Conservation (phyloP, 2,888 invertebrate species). For the Lithodes maja region DNA sequence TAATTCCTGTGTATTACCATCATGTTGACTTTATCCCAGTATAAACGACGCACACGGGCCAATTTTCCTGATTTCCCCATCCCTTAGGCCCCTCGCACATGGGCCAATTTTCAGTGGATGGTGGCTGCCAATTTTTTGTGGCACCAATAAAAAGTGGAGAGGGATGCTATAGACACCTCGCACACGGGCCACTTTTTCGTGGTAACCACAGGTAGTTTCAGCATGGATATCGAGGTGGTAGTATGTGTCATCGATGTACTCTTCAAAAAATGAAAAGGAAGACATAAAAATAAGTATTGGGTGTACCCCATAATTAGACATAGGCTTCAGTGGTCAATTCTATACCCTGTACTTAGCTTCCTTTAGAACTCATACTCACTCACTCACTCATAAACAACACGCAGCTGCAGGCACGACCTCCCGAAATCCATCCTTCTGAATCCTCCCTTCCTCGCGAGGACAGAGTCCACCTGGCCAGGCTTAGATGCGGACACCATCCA, state of each 20-base stretch:
- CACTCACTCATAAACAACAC: too few relatives aligned
- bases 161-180: conserved; percentile 1
- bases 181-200: conserved; percentile 21
- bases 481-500: too few relatives aligned
- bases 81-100: too few relatives aligned
- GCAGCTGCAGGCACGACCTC: too few relatives aligned
- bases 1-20: too few relatives aligned
- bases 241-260: conserved; percentile 7
- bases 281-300: not conserved
- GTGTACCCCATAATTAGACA: not conserved
- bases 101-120: not conserved
- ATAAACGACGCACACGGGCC: too few relatives aligned
- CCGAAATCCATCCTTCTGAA: too few relatives aligned
- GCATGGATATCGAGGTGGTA: not conserved
- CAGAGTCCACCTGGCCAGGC: too few relatives aligned
- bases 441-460: too few relatives aligned
- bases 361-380: too few relatives aligned
- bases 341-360: not conserved
- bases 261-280: not conserved
- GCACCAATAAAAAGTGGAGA: not conserved
- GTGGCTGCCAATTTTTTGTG: not conserved
- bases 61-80: too few relatives aligned
- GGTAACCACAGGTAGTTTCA: conserved; percentile 15
- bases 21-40: too few relatives aligned
- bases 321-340: not conserved